phyloP scores from a whole-genome alignment of 2,797 vertebrate genomes.

The Podarcis siculus region DNA sequence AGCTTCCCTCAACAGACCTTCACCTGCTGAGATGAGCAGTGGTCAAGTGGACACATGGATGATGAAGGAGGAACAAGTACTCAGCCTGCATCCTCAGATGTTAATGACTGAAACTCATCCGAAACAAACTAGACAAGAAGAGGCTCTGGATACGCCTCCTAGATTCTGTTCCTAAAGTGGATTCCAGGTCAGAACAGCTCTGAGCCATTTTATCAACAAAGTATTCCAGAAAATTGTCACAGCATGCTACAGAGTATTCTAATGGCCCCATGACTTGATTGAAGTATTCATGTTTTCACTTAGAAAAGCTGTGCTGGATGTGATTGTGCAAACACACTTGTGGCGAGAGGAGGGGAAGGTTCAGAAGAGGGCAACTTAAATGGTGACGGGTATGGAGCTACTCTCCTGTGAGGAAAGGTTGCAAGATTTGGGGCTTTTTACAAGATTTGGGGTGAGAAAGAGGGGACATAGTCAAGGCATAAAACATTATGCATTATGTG shows the following conservation, averaged over 20 bases:
- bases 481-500: no score
- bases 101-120: neutral
- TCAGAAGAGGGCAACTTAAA: no score
- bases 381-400: neutral
- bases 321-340: no score
- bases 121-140: neutral
- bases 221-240: neutral
- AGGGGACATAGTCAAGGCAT: no score
- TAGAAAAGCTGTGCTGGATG: neutral
- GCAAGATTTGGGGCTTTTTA: no score
- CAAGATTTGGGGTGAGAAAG: no score
- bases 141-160: neutral
- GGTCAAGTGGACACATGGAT: neutral
- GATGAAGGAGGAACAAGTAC: neutral
- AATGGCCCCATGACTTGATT: neutral
- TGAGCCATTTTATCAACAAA: neutral
- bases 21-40: neutral
- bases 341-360: neutral
- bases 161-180: neutral
- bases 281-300: neutral
- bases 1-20: neutral
- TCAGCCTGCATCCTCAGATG: neutral
- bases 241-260: neutral
- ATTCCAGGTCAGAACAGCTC: neutral
- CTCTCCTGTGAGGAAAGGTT: no score